Evolutionary conservation across 2,797 vertebrate species (phyloP), one percentile per base, ranked within the genome.

Genomic region (Erethizon dorsatum): DNA sequence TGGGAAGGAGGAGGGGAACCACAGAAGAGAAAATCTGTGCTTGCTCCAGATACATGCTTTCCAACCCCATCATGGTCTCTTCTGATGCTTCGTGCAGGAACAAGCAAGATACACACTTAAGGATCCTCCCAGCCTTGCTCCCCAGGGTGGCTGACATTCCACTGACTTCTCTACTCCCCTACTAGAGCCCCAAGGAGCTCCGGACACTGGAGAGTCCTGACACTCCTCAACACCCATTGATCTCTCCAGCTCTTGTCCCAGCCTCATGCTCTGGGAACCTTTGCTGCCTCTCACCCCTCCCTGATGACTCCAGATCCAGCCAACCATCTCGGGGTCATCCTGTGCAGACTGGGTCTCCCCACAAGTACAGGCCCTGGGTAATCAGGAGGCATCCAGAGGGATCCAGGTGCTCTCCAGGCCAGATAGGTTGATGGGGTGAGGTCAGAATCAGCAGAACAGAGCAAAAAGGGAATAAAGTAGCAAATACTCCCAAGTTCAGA

Each of bases 331-430:
- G 33, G 14, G 84, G 93, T 47, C 71, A 84, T 93, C 85, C 97
- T 91, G 94, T 97, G 90, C 90, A 94, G 95, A 94, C 47, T 90
- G 96, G 96, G 75, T 95, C 89, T 91, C 94, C 52, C 96, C 88
- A 87, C 59, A 97, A 97, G 97, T 17, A 69, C 86, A 93, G 92
- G 41, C 79, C 26, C 2, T 67, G 59, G 77, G 86, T 95, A 97
- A 97, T 96, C 93, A 96, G 97, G 97, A 80, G 28, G 33, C 41
- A 75, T 90, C 98, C 97, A 79, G 54, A 61, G 90, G 52, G 63
- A 94, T 11, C 5, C 94, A 94, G 65, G 22, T 15, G 24, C 91
- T 52, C 9, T 65, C 3, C 61, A 47, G 14, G 17, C 82, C n/a
- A 4, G 6, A 33, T 57, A 28, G 0, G 24, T 12, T 50, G 13